A percentile compares a stretch with the other conserved stretches of the same genome.
Evolutionary conservation across 2,797 vertebrate species (phyloP).

Genomic region (Phalloptychus januarius): DNA sequence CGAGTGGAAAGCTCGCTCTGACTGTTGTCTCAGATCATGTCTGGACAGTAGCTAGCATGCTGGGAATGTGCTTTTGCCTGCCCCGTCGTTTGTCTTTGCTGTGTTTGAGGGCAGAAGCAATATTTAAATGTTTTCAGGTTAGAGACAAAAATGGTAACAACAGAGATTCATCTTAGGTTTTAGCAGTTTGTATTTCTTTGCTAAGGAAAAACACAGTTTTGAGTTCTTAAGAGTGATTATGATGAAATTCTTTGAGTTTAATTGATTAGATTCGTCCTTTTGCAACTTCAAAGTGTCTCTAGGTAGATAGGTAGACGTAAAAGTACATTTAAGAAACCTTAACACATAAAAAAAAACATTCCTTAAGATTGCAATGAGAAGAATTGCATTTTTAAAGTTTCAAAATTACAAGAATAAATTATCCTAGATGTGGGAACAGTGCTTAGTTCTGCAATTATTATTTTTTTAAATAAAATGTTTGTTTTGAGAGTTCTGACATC

Average conservation of each 20-base stretch:
- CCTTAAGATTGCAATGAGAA: neutral
- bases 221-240: too few species aligned
- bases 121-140: neutral
- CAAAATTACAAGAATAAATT: neutral
- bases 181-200: neutral
- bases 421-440: neutral
- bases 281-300: neutral
- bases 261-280: too few species aligned
- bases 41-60: conserved; percentile 27
- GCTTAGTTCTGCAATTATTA: neutral
- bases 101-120: neutral
- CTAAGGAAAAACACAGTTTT: neutral
- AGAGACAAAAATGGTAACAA: neutral
- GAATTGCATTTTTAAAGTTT: neutral
- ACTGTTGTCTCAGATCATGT: conserved; percentile 46
- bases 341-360: neutral
- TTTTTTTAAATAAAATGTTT: neutral
- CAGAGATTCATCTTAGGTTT: neutral
- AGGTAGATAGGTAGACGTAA: neutral
- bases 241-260: too few species aligned
- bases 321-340: neutral
- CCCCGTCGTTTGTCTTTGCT: conserved; percentile 42
- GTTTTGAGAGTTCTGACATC: neutral
- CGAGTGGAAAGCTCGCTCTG: conserved; percentile 53
- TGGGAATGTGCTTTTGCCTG: conserved; percentile 49